Base-by-base conservation (phyloP, 2,797 vertebrate species). In the Chloroceryle amazona region DNA sequence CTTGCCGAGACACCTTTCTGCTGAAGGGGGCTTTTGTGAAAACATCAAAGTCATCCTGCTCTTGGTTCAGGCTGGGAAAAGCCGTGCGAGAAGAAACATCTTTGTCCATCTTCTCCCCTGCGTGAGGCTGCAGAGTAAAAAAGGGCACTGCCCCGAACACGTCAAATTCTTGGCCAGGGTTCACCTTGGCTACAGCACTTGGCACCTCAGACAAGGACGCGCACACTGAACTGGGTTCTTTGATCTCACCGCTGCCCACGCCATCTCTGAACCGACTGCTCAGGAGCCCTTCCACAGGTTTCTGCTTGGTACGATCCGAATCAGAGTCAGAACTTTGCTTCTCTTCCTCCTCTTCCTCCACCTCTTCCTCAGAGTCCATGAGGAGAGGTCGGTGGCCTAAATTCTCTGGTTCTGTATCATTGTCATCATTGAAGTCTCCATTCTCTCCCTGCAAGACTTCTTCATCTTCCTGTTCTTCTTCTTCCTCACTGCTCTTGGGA, bases 11-110 rank as follows among this genome's bases (percentile, higher is more conserved):
- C 31, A 97, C 97, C 93, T 99, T 99, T 78, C 98, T 98, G 97
- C 71, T 98, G 95, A 99, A 99, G 7, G 99, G 99, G 2, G 99
- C 99, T 98, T 99, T 99, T 78, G 98, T 99, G 94, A 99, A 99
- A 26, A 99, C 99, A 31, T 99, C 99, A 1, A 99, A 99, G 22
- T 99, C 99, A 25, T 99, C 98, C 31, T 96, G 98, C 71, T 98
- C 98, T 10, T 94, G 95, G 17, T 35, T 95, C n/a, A 55, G 33
- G 25, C 71, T 1, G 6, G 93, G 46, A 80, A 95, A 92, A 51
- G 16, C 31, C 14, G 15, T 18, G 72, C 82, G 94, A 17, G 97
- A 89, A 75, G 98, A 98, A 63, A 97, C 96, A 42, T 97, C 98
- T 7, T 97, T 91, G 51, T 80, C 97, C 22, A 89, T 89, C 14